Percentiles rank a stretch among this genome's conserved stretches.
Evolutionary conservation across 1,140 invertebrate species (phyloP).

Genomic region (Trichomalopsis sarcophagae): DNA sequence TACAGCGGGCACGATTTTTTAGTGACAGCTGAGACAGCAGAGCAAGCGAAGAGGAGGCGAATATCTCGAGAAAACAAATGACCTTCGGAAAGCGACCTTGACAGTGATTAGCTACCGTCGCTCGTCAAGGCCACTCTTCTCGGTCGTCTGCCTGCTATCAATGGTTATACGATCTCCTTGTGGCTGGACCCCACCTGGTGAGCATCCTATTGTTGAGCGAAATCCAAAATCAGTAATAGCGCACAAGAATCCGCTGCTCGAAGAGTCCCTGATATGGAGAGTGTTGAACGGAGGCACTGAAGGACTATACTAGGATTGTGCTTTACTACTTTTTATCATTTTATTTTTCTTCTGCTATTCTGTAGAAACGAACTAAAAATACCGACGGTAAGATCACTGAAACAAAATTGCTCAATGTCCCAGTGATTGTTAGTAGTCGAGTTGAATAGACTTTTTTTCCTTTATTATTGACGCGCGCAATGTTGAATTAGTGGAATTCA

Average conservation of each 20-base stretch:
- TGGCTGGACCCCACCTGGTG: constrained; percentile 74
- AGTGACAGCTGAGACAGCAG: constrained; percentile 73
- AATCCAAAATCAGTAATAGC: constrained; percentile 56
- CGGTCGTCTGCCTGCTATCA: constrained; percentile 69
- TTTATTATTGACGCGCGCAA: constrained; percentile 26
- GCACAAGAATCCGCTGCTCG: constrained; percentile 67
- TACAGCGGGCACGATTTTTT: constrained; percentile 75
- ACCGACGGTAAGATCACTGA: constrained; percentile 49
- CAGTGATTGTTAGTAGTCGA: constrained; percentile 40
- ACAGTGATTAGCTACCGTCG: constrained; percentile 75
- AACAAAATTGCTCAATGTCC: constrained; percentile 41
- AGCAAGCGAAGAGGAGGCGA: constrained; percentile 74
- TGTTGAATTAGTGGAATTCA: constrained; percentile 43
- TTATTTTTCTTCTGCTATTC: constrained; percentile 54
- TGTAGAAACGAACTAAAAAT: constrained; percentile 55
- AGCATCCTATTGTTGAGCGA: constrained; percentile 58
- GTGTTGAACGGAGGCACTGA: constrained; percentile 56
- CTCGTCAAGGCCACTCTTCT: constrained; percentile 73
- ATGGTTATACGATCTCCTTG: constrained; percentile 70
- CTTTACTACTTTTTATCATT: constrained; percentile 43
- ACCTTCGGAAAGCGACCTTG: constrained; percentile 76
- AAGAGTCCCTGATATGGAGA: constrained; percentile 57
- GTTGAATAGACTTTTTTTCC: constrained; percentile 36
- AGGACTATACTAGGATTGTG: constrained; percentile 50
- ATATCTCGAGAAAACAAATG: constrained; percentile 76